Evolutionary conservation across 1,140 invertebrate genomes (phyloP).

Genomic region (Lucilia sericata): DNA sequence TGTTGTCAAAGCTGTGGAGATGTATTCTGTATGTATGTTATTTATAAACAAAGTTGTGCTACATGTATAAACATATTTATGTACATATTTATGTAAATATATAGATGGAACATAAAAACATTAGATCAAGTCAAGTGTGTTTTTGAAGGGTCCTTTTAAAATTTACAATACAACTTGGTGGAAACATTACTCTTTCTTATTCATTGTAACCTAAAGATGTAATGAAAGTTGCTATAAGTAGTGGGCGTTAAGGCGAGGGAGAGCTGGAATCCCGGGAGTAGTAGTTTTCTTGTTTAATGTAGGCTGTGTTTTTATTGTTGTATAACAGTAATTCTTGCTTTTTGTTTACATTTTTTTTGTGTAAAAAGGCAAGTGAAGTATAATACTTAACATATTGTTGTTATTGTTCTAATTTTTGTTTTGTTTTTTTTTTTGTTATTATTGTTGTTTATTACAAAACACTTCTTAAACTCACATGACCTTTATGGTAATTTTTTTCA

Average conservation of each 20-base stretch:
- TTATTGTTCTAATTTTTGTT: conserved; percentile 19
- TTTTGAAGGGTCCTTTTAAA: conserved; percentile 8
- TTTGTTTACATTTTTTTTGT: background rate
- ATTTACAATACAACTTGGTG: conserved; percentile 16
- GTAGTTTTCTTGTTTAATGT: background rate
- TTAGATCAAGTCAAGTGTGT: conserved; percentile 20
- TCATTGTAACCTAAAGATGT: background rate
- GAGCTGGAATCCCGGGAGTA: background rate
- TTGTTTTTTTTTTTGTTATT: background rate
- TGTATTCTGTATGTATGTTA: background rate
- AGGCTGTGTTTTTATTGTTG: background rate
- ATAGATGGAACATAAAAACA: background rate
- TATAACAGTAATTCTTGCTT: background rate
- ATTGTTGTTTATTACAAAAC: background rate
- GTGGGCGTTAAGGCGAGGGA: no score
- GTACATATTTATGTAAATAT: no score
- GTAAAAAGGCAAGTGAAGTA: conserved; percentile 20
- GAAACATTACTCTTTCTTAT: background rate
- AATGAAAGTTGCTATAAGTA: background rate
- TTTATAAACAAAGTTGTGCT: background rate
- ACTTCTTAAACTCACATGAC: conserved; percentile 11
- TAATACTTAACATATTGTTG: conserved; percentile 27
- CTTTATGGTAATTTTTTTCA: conserved; percentile 10
- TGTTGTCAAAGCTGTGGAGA: background rate
- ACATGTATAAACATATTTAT: background rate